These are phyloP conservation scores for Capromys pilorides DNA, from an alignment of 2,797 vertebrate genomes.

Conservation along the genomic window DNA sequence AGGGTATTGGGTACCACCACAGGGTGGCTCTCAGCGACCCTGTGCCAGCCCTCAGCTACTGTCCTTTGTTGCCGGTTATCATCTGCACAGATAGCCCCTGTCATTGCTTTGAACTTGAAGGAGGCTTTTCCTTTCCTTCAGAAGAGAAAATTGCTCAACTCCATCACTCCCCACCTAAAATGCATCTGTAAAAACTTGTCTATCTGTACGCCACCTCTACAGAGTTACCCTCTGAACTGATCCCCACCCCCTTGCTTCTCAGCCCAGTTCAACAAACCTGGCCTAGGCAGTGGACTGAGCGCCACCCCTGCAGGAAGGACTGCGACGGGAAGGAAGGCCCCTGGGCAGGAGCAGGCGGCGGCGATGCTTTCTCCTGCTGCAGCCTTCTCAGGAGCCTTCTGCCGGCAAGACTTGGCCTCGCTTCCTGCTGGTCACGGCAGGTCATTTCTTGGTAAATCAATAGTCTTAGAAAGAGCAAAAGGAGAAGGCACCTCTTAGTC, in stretches of 20 bases:
- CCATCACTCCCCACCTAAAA: slow-evolving; percentile 19
- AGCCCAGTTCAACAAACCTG: neutral
- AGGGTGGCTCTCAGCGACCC: fast-evolving
- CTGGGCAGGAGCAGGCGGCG: neutral
- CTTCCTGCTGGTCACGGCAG: neutral
- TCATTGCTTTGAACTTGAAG: neutral
- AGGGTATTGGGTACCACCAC: neutral
- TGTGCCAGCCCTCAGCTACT: neutral
- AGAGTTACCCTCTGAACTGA: slow-evolving; percentile 7
- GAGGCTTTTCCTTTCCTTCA: slow-evolving; percentile 7
- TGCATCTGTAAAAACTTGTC: neutral
- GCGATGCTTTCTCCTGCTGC: neutral
- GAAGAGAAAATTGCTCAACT: slow-evolving; percentile 45
- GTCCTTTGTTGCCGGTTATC: neutral
- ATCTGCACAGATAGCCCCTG: neutral
- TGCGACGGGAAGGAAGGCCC: neutral
- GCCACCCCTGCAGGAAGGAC: no score
- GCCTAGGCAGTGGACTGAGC: neutral
- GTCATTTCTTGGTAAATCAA: slow-evolving; percentile 34
- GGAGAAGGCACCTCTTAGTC: neutral
- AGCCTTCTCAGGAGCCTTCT: neutral
- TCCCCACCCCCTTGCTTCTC: neutral
- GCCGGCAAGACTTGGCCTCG: neutral
- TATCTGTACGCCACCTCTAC: neutral
- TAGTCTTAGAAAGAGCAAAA: neutral